Conservation (phyloP, 1,140 invertebrate species). For the Brachionus manjavacas region DNA sequence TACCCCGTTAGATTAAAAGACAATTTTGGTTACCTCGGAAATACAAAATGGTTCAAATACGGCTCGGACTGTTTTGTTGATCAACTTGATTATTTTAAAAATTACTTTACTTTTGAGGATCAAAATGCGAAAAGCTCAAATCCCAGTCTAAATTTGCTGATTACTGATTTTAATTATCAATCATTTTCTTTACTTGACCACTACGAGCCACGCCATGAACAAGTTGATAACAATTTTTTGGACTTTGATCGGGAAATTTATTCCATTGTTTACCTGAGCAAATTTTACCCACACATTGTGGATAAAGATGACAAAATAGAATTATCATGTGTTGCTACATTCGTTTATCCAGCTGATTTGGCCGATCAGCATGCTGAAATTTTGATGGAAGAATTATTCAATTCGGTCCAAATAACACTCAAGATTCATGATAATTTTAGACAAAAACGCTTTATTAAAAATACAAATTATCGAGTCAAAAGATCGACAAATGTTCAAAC, state of each 20-base stretch:
- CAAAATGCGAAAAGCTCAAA: neutral
- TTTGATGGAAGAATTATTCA: neutral
- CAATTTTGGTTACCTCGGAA: neutral
- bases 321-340: neutral
- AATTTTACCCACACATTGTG: neutral
- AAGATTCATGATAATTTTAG: neutral
- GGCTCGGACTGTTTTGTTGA: neutral
- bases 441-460: neutral
- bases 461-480: neutral
- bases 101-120: neutral
- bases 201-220: neutral
- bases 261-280: neutral
- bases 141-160: neutral
- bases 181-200: neutral
- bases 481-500: neutral
- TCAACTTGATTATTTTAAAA: neutral
- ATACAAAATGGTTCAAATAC: constrained; percentile 19
- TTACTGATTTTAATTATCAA: neutral
- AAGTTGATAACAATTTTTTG: neutral
- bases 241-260: neutral
- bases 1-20: constrained; percentile 3
- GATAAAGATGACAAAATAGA: neutral
- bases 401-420: neutral
- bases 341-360: neutral
- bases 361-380: neutral